Conservation (phyloP, 2,113 vertebrate genomes). For the Toxostoma redivivum region DNA sequence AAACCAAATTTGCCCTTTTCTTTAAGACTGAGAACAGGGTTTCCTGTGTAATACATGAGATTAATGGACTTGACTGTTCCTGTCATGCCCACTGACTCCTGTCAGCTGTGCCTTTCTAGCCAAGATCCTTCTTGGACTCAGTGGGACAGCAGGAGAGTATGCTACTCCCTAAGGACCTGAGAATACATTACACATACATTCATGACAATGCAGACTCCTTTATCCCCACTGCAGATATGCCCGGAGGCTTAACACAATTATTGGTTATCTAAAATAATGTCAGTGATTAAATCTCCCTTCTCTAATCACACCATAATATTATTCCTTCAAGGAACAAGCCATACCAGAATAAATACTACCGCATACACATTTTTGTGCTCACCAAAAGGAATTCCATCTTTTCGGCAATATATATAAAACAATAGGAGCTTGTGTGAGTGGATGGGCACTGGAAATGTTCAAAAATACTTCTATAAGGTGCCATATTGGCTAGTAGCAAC, state of each 20-base stretch:
- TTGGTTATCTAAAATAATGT: conserved; percentile 16
- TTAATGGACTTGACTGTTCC: neutral
- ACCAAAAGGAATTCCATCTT: neutral
- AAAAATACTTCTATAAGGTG: neutral
- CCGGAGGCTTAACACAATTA: neutral
- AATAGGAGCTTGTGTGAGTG: neutral
- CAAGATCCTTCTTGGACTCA: neutral
- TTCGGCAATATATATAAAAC: neutral
- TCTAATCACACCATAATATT: neutral
- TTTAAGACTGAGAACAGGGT: neutral
- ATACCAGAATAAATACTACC: neutral
- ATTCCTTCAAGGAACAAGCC: conserved; percentile 11
- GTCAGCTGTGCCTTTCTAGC: neutral
- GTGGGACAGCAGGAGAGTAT: neutral
- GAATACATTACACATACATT: neutral
- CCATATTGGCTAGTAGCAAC: neutral
- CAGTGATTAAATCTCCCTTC: conserved; percentile 33
- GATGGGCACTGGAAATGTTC: neutral
- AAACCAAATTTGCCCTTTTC: neutral
- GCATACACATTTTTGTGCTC: neutral
- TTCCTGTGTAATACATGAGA: neutral
- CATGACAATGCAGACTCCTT: neutral
- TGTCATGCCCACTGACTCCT: neutral
- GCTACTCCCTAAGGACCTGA: neutral
- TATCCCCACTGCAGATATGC: neutral